phyloP scores from a whole-genome alignment of 2,888 invertebrate species.

The Epirrhoe tristata region DNA sequence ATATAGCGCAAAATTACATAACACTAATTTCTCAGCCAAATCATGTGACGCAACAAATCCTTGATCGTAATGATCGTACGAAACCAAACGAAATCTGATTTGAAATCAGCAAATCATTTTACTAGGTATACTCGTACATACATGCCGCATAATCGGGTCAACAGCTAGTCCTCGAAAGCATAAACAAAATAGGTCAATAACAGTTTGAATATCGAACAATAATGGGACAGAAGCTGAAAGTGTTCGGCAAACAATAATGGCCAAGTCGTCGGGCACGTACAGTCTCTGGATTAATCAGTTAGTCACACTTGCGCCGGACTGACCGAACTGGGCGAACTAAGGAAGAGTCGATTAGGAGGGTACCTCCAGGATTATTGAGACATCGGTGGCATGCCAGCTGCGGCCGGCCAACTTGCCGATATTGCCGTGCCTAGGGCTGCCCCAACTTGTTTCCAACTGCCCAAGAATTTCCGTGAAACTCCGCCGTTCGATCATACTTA shows the following conservation, averaged over 20 bases:
- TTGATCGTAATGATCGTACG: conserved; percentile 48
- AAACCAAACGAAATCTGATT: conserved; percentile 68
- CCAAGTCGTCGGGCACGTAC: conserved; percentile 73
- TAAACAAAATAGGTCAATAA: conserved; percentile 76
- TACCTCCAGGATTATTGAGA: conserved; percentile 84
- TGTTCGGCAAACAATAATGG: conserved; percentile 77
- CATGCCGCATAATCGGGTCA: conserved; percentile 63
- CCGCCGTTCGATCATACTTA: conserved; percentile 75
- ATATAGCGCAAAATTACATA: conserved; percentile 51
- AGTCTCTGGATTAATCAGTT: conserved; percentile 83
- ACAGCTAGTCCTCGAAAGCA: conserved; percentile 72
- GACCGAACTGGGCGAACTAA: conserved; percentile 62
- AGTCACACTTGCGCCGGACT: conserved; percentile 82
- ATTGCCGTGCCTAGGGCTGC: conserved; percentile 73
- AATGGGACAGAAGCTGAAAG: conserved; percentile 72
- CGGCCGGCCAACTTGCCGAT: conserved; percentile 77
- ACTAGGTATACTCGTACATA: no score
- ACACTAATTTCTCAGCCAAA: conserved; percentile 58
- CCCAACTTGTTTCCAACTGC: conserved; percentile 80
- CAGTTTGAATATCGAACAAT: conserved; percentile 79
- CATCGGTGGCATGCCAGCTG: conserved; percentile 80
- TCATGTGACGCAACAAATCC: conserved; percentile 39
- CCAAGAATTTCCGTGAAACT: conserved; percentile 77
- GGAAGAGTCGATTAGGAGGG: conserved; percentile 84
- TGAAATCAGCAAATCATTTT: conserved; percentile 79